Conservation (phyloP, 2,797 vertebrate species). For the Hippocampus kuda region DNA sequence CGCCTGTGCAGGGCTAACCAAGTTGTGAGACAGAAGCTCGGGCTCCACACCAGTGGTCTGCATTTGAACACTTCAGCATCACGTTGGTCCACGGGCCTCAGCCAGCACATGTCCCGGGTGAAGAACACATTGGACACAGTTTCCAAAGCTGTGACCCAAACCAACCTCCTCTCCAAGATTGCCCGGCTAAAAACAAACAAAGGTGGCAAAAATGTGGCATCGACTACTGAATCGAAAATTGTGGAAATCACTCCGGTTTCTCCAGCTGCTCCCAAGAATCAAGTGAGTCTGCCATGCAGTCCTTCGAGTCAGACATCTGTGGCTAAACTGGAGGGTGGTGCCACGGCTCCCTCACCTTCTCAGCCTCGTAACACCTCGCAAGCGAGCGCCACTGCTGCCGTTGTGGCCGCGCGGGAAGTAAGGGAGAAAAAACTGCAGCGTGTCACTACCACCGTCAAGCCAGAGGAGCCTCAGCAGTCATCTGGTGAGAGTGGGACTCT, state of each 20-base stretch:
- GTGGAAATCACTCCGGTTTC: slow-evolving; percentile 5
- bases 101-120: slow-evolving; percentile 81
- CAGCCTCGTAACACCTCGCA: slow-evolving; percentile 18
- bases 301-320: slow-evolving; percentile 18
- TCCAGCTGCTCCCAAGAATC: slow-evolving; percentile 11
- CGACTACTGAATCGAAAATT: slow-evolving; percentile 30
- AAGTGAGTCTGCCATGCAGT: slow-evolving; percentile 13
- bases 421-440: slow-evolving; percentile 44
- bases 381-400: slow-evolving; percentile 5
- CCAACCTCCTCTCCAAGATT: slow-evolving; percentile 79
- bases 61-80: slow-evolving; percentile 73
- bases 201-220: slow-evolving; percentile 51
- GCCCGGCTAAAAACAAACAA: slow-evolving; percentile 71
- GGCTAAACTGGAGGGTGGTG: slow-evolving; percentile 23
- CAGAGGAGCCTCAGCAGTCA: slow-evolving; percentile 25
- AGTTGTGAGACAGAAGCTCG: slow-evolving; percentile 41
- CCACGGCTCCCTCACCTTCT: slow-evolving; percentile 18
- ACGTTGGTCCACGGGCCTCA: slow-evolving; percentile 71
- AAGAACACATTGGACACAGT: slow-evolving; percentile 82
- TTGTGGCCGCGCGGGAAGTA: slow-evolving; percentile 29
- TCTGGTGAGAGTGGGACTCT: slow-evolving; percentile 39
- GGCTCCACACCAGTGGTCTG: slow-evolving; percentile 62
- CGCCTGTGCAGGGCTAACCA: slow-evolving; percentile 45
- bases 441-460: slow-evolving; percentile 30
- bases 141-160: slow-evolving; percentile 84